Percentiles rank a stretch among this genome's conserved stretches.
Conservation (phyloP, 2,797 vertebrate species). For the Serranus cabrilla region DNA sequence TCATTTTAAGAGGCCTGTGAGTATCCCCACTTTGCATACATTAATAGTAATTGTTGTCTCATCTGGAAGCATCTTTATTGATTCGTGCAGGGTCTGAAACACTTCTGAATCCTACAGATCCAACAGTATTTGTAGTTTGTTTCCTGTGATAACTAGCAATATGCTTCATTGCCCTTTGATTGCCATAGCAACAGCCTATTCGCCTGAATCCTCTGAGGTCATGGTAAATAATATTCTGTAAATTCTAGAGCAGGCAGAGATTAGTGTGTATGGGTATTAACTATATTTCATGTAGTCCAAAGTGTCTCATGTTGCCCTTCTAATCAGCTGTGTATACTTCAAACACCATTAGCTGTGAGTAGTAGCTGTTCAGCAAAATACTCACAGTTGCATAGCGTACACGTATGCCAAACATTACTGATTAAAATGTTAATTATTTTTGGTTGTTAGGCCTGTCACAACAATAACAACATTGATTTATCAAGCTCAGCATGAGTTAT, state of each 20-base stretch:
- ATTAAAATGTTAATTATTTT: too few relatives aligned
- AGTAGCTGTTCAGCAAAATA: too few relatives aligned
- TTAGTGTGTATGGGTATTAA: background rate
- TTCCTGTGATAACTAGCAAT: background rate
- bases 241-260: background rate
- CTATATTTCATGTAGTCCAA: background rate
- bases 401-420: background rate
- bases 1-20: slow-evolving; percentile 97
- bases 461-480: too few relatives aligned
- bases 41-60: background rate
- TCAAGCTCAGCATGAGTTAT: too few relatives aligned
- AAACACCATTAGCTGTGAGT: background rate
- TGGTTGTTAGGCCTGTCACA: too few relatives aligned
- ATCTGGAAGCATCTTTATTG: background rate
- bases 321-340: background rate
- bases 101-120: too few relatives aligned
- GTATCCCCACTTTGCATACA: slow-evolving; percentile 72
- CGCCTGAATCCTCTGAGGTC: background rate
- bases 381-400: background rate
- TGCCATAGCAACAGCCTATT: background rate
- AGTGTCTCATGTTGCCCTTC: background rate
- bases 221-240: background rate
- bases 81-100: too few relatives aligned
- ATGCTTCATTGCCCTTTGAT: too few relatives aligned
- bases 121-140: background rate